Percentiles rank a stretch among this genome's conserved stretches.
Conservation (phyloP, 2,888 invertebrate genomes). For the Ornithoptera alexandrae region DNA sequence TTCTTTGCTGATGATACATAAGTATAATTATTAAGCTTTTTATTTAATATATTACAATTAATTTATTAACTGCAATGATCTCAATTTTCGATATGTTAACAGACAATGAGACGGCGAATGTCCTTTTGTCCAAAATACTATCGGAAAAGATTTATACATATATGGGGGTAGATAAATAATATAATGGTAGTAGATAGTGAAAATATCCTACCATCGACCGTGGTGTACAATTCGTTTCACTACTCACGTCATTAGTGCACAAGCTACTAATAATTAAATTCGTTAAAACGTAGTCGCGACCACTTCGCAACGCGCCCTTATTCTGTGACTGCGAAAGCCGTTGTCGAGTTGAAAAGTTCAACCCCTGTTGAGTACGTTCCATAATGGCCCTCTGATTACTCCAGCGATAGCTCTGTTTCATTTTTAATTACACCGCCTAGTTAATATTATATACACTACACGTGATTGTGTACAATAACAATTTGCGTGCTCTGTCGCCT, state of each 20-base stretch:
- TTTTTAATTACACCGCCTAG: slow-evolving; percentile 16
- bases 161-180: too few species aligned
- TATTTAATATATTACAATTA: too few species aligned
- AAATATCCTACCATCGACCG: too few species aligned
- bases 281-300: slow-evolving; percentile 41
- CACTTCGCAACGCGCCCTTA: slow-evolving; percentile 40
- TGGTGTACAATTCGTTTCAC: background rate
- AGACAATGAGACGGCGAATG: too few species aligned
- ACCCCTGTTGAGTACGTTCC: slow-evolving; percentile 6
- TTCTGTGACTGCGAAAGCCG: slow-evolving; percentile 17
- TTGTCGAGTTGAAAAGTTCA: slow-evolving; percentile 18
- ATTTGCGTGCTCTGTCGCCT: slow-evolving; percentile 1
- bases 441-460: slow-evolving; percentile 9
- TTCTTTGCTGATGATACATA: too few species aligned
- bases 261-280: slow-evolving; percentile 48
- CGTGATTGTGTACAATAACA: background rate
- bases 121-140: too few species aligned
- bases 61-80: too few species aligned
- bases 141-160: too few species aligned
- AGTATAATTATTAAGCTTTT: too few species aligned
- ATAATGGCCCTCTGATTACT: slow-evolving; percentile 25
- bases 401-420: slow-evolving; percentile 21
- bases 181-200: too few species aligned
- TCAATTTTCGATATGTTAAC: too few species aligned
- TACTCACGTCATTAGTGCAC: slow-evolving; percentile 30